phyloP scores from a whole-genome alignment of 2,797 vertebrate genomes.

The Pygocentrus nattereri region DNA sequence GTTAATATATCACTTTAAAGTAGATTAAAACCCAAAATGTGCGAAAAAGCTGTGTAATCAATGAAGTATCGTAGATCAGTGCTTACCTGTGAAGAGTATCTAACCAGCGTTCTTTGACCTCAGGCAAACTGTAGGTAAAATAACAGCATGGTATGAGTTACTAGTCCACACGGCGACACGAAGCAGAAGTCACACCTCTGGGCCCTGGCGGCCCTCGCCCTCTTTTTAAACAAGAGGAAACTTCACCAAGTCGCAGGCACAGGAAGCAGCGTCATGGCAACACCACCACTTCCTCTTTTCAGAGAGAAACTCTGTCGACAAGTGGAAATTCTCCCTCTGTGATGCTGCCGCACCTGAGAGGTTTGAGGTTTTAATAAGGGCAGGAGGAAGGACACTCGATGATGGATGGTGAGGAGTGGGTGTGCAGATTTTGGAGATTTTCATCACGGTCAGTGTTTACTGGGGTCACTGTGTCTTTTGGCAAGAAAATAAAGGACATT shows the following conservation, averaged over 20 bases:
- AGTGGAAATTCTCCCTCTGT: constrained; percentile 52
- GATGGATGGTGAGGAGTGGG: too few relatives aligned
- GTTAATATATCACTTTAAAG: too few relatives aligned
- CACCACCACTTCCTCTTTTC: constrained; percentile 71
- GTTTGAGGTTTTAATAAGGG: background rate
- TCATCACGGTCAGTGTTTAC: background rate
- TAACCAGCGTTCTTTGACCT: constrained; percentile 85
- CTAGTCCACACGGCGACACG: constrained; percentile 67
- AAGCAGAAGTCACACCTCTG: constrained; percentile 61
- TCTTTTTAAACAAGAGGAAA: constrained; percentile 80
- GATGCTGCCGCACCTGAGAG: constrained; percentile 27
- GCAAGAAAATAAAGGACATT: too few relatives aligned
- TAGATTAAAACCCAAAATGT: too few relatives aligned
- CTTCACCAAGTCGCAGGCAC: constrained; percentile 75
- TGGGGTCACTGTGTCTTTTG: background rate
- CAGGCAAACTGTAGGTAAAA: constrained; percentile 74
- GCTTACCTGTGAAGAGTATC: constrained; percentile 86
- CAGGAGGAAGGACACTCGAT: background rate
- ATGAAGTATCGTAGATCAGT: background rate
- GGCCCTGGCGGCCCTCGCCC: constrained; percentile 44
- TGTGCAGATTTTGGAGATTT: background rate
- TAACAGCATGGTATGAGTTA: constrained; percentile 79
- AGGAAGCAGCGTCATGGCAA: constrained; percentile 89
- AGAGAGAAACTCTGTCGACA: background rate
- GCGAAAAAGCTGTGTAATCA: background rate